These are phyloP conservation scores for Drosophila nigromelanica DNA, from an alignment of 1,140 invertebrate genomes.

Conservation along the genomic window DNA sequence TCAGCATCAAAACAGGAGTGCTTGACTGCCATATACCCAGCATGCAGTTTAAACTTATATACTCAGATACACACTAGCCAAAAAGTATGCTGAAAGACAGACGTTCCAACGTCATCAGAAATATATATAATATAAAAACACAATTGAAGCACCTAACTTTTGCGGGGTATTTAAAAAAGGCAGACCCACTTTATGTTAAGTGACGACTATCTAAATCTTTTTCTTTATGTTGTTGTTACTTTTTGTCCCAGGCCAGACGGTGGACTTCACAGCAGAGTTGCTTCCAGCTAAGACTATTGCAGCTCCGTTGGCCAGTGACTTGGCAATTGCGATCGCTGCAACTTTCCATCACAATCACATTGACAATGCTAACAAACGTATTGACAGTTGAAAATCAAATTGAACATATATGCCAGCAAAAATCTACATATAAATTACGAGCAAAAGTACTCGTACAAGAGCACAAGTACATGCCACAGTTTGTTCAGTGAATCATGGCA, in stretches of 20 bases:
- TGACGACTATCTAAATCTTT: slow-evolving; percentile 21
- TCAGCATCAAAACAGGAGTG: too few relatives aligned
- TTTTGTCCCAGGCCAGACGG: slow-evolving; percentile 24
- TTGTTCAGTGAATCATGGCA: slow-evolving; percentile 76
- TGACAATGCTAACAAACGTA: slow-evolving; percentile 49
- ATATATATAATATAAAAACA: neutral
- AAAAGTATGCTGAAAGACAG: slow-evolving; percentile 5
- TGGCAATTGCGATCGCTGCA: slow-evolving; percentile 37
- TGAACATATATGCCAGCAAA: slow-evolving; percentile 58
- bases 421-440: slow-evolving; percentile 75
- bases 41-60: too few relatives aligned
- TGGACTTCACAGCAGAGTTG: neutral
- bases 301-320: slow-evolving; percentile 27
- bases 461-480: slow-evolving; percentile 38
- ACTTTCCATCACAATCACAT: slow-evolving; percentile 66
- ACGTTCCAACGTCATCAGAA: neutral
- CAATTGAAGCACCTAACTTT: neutral
- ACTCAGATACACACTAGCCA: neutral
- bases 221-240: slow-evolving; percentile 3
- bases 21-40: neutral
- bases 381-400: slow-evolving; percentile 78
- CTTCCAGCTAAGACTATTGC: slow-evolving; percentile 2
- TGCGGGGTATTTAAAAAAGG: slow-evolving; percentile 16
- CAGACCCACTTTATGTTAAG: neutral
- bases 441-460: slow-evolving; percentile 29